Evolutionary conservation across 2,797 vertebrate species (phyloP).

Genomic region (Pogoniulus pusillus): DNA sequence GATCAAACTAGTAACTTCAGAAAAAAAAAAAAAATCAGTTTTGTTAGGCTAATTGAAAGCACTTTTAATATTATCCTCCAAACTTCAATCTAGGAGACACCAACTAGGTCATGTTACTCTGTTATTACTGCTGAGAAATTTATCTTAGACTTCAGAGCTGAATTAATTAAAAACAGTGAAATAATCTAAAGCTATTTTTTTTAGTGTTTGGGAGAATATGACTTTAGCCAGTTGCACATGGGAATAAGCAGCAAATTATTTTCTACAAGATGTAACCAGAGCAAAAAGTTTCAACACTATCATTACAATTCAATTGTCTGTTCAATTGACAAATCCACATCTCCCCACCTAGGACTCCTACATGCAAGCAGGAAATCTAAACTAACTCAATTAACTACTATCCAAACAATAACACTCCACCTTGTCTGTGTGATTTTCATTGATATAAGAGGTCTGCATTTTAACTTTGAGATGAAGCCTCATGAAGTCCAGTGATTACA

Average conservation of each 20-base stretch:
- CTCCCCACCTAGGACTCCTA: background rate
- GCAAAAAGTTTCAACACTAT: background rate
- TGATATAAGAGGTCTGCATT: slow-evolving; percentile 34
- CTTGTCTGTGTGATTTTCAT: background rate
- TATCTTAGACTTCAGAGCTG: background rate
- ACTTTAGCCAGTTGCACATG: background rate
- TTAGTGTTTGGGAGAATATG: rapidly evolving
- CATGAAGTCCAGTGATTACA: background rate
- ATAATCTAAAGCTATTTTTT: background rate
- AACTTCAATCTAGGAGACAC: background rate
- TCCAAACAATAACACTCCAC: background rate
- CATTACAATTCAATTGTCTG: background rate
- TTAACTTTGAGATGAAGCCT: slow-evolving; percentile 27
- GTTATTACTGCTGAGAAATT: background rate
- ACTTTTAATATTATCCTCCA: background rate
- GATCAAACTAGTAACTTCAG: background rate
- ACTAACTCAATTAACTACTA: background rate
- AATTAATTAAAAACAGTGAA: background rate
- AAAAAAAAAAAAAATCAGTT: background rate
- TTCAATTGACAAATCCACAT: background rate
- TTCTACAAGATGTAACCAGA: background rate
- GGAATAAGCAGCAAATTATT: background rate
- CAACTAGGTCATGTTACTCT: background rate
- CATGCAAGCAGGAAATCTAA: background rate
- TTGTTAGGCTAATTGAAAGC: background rate